Base-by-base conservation (phyloP, 2,888 invertebrate genomes). In the Ophioninae sp. region DNA sequence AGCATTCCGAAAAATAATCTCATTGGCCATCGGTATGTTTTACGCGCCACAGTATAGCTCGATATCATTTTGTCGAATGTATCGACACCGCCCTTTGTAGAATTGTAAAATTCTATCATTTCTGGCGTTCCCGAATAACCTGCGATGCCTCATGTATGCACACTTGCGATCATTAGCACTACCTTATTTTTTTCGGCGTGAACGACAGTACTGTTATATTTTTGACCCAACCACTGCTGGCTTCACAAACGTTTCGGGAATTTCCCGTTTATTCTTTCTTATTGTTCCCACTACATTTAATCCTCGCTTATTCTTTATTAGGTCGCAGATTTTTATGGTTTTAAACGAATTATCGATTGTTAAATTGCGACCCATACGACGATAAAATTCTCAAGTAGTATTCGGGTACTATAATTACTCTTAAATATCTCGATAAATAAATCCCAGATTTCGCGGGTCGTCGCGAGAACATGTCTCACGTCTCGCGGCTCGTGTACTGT, bases 401-500 rank as follows among this genome's bases (percentile, higher is more conserved):
- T 76, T 76, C 76, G 21, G 65, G 86, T 87, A 21, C 79, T 21
- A 56, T 76, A 76, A 76, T 67, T 76, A 13, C 20, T 17, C 37
- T 21, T 30, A 13, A 67, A 76, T 61, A 67, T 39, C 7, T n/a
- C 67, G 17, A 76, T 67, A 76, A 76, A 76, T 7, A 76, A 57
- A 44, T 74, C 64, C 73, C 73, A 73, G 1, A 73, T 62, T 73
- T 74, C 74, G 7, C 39, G 37, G n/a, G 39, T 75, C 17, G 76
- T 13, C 1, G 76, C 76, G 17, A 76, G 50, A 50, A 39, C 17
- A 37, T 76, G 20, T 83, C 37, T 21, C 65, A 74, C 73, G 69
- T 21, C 87, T 62, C 37, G 82, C 79, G 5, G 30, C 69, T 13
- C 88, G 81, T 1, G 86, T 87, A 7, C 44, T 50, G 72, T 77